Conservation (phyloP, 2,113 vertebrate genomes). For the Drymodes brunneopygia region DNA sequence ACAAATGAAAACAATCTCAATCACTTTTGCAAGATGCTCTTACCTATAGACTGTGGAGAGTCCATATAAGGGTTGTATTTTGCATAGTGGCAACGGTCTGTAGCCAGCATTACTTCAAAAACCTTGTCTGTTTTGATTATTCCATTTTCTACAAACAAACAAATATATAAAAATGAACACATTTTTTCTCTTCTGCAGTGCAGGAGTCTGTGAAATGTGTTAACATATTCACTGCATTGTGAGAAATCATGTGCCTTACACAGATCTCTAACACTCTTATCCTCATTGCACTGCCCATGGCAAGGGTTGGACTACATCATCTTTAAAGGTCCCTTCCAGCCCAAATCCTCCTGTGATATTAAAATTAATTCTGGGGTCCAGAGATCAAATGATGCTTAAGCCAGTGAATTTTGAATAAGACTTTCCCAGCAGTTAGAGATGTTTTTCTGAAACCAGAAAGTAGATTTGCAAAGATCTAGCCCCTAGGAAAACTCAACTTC, state of each 20-base stretch:
- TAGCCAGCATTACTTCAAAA: conserved; percentile 96
- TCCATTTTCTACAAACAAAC: conserved; percentile 87
- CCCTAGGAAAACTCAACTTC: not conserved
- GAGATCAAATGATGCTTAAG: not conserved
- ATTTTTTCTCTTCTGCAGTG: not conserved
- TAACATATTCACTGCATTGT: not conserved
- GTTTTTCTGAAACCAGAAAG: not conserved
- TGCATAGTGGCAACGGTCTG: conserved; percentile 93
- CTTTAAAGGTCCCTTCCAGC: not conserved
- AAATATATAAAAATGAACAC: not conserved
- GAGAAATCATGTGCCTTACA: not conserved
- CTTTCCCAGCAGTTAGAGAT: not conserved
- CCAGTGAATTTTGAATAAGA: not conserved
- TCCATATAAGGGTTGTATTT: conserved; percentile 98
- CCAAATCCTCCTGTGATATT: not conserved
- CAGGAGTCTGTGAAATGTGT: not conserved
- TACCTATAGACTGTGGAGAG: conserved; percentile 99
- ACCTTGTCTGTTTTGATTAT: conserved; percentile 98
- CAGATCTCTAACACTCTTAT: not conserved
- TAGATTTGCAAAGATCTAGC: not conserved
- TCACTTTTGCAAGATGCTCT: not conserved
- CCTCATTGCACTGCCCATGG: not conserved
- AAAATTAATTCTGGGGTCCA: not conserved
- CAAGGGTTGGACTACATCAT: not conserved
- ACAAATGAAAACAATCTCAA: not conserved